Evolutionary conservation across 2,797 vertebrate species (phyloP).

Genomic region (Myotis daubentonii): DNA sequence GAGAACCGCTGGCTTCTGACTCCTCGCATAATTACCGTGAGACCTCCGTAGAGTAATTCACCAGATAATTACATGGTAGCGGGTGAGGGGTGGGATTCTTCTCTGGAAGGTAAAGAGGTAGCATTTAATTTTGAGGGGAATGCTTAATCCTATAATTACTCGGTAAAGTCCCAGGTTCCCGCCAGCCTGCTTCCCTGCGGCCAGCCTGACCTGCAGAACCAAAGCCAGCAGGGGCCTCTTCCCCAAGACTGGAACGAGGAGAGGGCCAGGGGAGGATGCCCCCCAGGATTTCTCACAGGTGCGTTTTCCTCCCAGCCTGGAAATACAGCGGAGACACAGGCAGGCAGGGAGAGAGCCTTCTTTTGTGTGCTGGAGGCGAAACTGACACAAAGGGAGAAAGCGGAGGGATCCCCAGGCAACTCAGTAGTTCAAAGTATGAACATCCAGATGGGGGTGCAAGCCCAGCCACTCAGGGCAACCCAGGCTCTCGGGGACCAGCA

Average conservation of each 20-base stretch:
- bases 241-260: conserved; percentile 27
- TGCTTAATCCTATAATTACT: conserved; percentile 87
- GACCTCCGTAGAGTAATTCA: conserved; percentile 86
- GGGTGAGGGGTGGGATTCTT: conserved; percentile 78
- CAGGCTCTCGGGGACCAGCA: neutral
- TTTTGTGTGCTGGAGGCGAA: neutral
- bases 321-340: neutral
- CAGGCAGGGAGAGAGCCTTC: neutral
- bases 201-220: conserved; percentile 32
- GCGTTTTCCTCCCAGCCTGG: neutral
- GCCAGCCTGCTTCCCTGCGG: conserved; percentile 43
- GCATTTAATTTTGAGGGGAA: conserved; percentile 86
- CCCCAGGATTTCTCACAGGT: neutral
- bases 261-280: neutral
- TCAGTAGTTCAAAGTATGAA: neutral
- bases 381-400: neutral
- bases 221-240: neutral
- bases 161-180: conserved; percentile 78
- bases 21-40: conserved; percentile 83
- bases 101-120: conserved; percentile 86
- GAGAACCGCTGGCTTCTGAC: conserved; percentile 84
- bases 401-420: neutral
- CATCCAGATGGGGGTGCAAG: no score
- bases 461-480: neutral
- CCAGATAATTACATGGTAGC: conserved; percentile 85